Conservation (phyloP, 2,113 vertebrate species). For the Solea senegalensis region DNA sequence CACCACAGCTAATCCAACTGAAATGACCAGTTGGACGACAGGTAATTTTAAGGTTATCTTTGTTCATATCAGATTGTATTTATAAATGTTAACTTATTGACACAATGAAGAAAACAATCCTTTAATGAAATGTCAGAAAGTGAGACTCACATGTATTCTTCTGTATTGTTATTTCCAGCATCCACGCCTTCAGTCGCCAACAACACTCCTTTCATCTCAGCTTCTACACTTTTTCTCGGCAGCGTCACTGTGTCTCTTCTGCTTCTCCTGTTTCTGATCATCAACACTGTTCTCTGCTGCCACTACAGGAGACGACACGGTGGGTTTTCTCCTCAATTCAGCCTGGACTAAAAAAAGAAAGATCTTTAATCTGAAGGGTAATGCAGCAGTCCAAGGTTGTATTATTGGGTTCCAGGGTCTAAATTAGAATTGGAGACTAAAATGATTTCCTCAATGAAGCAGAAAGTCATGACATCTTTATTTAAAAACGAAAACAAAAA, state of each 20-base stretch:
- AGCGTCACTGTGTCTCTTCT: constrained; percentile 40
- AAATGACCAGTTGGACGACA: accelerated
- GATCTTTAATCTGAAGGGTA: too few relatives aligned
- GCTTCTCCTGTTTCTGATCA: constrained; percentile 63
- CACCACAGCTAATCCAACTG: not conserved
- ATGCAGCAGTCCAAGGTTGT: too few relatives aligned
- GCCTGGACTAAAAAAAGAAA: not conserved
- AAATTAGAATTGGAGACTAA: too few relatives aligned
- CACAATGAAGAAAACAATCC: too few relatives aligned
- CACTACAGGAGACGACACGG: constrained; percentile 58
- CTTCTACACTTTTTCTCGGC: constrained; percentile 31
- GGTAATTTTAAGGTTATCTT: constrained; percentile 29
- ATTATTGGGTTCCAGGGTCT: too few relatives aligned
- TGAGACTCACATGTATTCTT: not conserved
- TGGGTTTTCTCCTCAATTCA: constrained; percentile 27
- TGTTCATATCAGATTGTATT: not conserved
- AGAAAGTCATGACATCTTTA: too few relatives aligned
- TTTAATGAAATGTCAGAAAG: too few relatives aligned
- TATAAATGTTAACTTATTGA: not conserved
- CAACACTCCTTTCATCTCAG: accelerated
- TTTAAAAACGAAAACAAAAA: too few relatives aligned
- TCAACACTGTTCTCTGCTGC: constrained; percentile 68
- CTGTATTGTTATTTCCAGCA: constrained; percentile 1
- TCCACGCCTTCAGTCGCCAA: accelerated
- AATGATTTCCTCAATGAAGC: too few relatives aligned